A percentile compares a stretch with the other conserved stretches of the same genome.
These are phyloP conservation scores for Mercenaria mercenaria DNA, from an alignment of 1,140 invertebrate genomes.

Conservation along the genomic window DNA sequence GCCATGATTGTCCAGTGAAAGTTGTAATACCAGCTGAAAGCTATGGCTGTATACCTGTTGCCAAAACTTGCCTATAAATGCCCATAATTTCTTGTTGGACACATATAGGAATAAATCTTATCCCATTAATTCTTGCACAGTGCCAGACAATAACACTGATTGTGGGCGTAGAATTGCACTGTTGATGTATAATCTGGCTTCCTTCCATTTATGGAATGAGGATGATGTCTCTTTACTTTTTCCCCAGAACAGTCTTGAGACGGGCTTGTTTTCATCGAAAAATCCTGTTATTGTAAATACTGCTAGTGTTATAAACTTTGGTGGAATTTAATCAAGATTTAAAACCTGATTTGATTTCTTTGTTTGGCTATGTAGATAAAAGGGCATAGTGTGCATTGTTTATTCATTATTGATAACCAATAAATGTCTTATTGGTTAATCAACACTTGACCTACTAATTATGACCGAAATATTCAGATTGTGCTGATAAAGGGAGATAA, in stretches of 20 bases:
- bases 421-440: not conserved
- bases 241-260: not conserved
- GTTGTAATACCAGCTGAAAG: no score
- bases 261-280: not conserved
- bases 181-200: not conserved
- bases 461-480: not conserved
- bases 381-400: not conserved
- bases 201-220: not conserved
- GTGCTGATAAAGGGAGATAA: conserved; percentile 19
- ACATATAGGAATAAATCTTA: not conserved
- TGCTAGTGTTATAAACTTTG: not conserved
- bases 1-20: no score
- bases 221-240: not conserved
- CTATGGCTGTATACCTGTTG: not conserved
- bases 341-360: no score
- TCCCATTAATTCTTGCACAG: not conserved
- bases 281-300: not conserved
- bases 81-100: not conserved
- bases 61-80: not conserved
- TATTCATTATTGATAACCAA: conserved; percentile 3
- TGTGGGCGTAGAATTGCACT: conserved; percentile 7
- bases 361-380: not conserved
- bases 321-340: not conserved
- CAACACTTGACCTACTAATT: not conserved
- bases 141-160: not conserved